Base-by-base conservation (phyloP, 1,140 invertebrate species). In the Zophobas morio region DNA sequence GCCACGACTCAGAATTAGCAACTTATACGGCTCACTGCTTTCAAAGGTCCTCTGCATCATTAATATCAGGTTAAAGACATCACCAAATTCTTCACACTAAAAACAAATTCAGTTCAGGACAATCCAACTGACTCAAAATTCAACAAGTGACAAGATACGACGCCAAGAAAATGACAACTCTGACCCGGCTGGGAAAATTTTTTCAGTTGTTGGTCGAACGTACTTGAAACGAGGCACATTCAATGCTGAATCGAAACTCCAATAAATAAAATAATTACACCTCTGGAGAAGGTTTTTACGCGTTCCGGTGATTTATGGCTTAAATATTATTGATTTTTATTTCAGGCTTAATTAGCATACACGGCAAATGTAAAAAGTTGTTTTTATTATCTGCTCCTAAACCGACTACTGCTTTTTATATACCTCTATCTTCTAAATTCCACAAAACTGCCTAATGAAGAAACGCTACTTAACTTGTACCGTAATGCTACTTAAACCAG, bases 231-330 rank as follows among this genome's bases (percentile, higher is more conserved):
- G 20, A 20, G 20, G 20, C 20, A 20, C 20, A 51, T 20, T 51
- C n/a, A 66, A 66, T 66, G 60, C 33, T 37, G 34, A 36, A 6
- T n/a, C 6, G 5, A 66, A 66, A 36, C 35, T 39, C 34, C 36
- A 66, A 66, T 66, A 40, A 32, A 66, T 66, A 20, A 66, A 66
- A 66, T 66, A 66, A 66, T 66, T 66, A 66, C 20, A 66, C 37
- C 39, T 66, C 20, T n/a, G 20, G 49, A n/a, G 49, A 20, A n/a
- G 5, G 6, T 40, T 60, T 66, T 66, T 66, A 66, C 33, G 60
- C 40, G 6, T 20, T 5, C 8, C n/a, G 42, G 60, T 42, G 60
- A 66, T 66, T 66, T 66, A 66, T 66, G 37, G 42, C 39, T 66
- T 3, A 2, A 51, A 33, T 42, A 37, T n/a, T 66, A 42, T 66